Percentiles rank a stretch among this genome's conserved stretches.
phyloP scores from a whole-genome alignment of 2,797 vertebrate genomes.

The Oreochromis grahami region DNA sequence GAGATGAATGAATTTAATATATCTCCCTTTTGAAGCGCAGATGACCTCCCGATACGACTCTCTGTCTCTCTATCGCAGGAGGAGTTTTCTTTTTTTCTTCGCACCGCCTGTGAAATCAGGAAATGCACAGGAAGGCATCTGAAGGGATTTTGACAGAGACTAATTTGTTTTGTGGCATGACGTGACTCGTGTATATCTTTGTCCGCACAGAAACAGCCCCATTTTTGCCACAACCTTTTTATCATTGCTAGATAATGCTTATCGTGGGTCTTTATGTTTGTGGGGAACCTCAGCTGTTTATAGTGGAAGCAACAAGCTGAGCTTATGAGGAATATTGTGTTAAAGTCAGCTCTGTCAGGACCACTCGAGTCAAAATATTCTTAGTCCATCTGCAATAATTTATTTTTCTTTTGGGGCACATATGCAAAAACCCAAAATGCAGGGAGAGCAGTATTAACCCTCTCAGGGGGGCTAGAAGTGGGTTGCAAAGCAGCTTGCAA shows the following conservation, averaged over 20 bases:
- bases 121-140: constrained; percentile 51
- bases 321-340: not conserved
- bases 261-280: constrained; percentile 24
- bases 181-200: constrained; percentile 36
- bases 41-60: constrained; percentile 69
- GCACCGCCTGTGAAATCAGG: constrained; percentile 33
- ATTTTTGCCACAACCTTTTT: constrained; percentile 9
- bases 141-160: constrained; percentile 57
- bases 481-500: not conserved
- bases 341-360: not conserved
- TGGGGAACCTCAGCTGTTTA: constrained; percentile 15
- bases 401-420: not conserved
- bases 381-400: not conserved
- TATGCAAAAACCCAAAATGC: not conserved
- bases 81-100: constrained; percentile 22
- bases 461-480: not conserved
- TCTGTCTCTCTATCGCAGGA: constrained; percentile 51
- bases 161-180: constrained; percentile 61
- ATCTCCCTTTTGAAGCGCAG: constrained; percentile 69
- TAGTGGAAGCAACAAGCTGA: constrained; percentile 18
- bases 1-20: constrained; percentile 76
- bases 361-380: not conserved
- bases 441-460: not conserved
- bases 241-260: constrained; percentile 39
- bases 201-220: constrained; percentile 14